phyloP scores from a whole-genome alignment of 1,140 invertebrate genomes.

The Wasmannia auropunctata region DNA sequence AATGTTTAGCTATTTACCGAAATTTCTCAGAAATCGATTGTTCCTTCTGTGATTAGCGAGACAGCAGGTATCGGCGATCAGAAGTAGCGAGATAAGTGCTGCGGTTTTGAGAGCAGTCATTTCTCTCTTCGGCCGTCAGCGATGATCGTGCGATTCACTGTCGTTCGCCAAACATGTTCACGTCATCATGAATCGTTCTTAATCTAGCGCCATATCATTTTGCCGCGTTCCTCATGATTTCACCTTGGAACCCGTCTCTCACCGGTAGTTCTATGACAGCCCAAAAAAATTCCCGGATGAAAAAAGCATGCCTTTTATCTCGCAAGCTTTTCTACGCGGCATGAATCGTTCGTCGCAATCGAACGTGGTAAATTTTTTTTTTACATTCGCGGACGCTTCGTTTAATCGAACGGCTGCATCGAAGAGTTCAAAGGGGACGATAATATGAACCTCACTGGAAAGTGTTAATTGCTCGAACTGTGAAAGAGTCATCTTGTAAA shows the following conservation, averaged over 20 bases:
- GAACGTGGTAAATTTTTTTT: conserved; percentile 24
- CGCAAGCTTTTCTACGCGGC: background rate
- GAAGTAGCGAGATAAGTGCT: conserved; percentile 5
- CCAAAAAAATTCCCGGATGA: background rate
- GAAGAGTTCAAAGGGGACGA: background rate
- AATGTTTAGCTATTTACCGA: conserved; percentile 71
- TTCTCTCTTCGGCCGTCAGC: conserved; percentile 1
- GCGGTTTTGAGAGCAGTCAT: conserved; percentile 26
- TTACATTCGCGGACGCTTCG: conserved; percentile 3
- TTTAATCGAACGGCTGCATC: conserved; percentile 20
- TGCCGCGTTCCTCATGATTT: background rate
- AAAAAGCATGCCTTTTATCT: background rate
- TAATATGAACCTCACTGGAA: conserved; percentile 10
- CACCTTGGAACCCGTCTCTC: conserved; percentile 1
- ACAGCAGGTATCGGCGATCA: conserved; percentile 28
- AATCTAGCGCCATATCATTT: conserved; percentile 21
- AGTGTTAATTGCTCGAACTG: conserved; percentile 27
- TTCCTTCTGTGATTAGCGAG: conserved; percentile 73
- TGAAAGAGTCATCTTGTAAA: background rate
- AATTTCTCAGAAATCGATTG: conserved; percentile 76
- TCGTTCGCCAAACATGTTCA: conserved; percentile 33
- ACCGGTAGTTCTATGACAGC: background rate
- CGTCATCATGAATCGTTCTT: conserved; percentile 1
- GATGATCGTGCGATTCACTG: conserved; percentile 33
- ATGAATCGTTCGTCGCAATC: background rate